A percentile compares a stretch with the other conserved stretches of the same genome.
Conservation (phyloP, 2,113 vertebrate genomes). For the Sphyrna mokarran region DNA sequence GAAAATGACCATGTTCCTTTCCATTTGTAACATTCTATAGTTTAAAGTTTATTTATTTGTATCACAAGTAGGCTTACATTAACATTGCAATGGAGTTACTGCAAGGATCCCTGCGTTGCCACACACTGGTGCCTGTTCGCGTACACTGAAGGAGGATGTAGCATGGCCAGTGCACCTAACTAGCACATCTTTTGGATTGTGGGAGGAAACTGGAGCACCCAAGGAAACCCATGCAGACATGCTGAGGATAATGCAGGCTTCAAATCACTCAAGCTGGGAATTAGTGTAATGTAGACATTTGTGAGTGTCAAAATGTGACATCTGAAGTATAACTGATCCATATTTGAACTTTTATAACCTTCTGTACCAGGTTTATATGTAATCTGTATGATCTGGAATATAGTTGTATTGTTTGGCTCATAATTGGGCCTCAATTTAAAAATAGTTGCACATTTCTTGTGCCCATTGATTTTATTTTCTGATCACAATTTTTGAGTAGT, state of each 20-base stretch:
- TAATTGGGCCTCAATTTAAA: background rate
- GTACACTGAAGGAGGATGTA: no score
- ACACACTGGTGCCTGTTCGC: no score
- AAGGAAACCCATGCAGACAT: no score
- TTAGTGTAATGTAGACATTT: background rate
- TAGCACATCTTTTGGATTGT: no score
- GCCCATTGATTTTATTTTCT: background rate
- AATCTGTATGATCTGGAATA: background rate
- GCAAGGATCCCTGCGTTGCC: no score
- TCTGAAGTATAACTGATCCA: background rate
- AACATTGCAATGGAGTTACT: no score
- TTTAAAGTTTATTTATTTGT: no score
- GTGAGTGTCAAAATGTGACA: background rate
- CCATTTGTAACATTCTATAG: background rate
- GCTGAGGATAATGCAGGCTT: no score
- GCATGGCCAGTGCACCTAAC: no score
- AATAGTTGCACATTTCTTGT: background rate
- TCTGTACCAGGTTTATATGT: background rate
- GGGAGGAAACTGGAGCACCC: no score
- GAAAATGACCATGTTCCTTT: background rate
- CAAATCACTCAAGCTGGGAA: no score
- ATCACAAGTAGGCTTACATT: no score
- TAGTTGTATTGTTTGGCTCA: background rate
- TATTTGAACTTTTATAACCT: background rate
- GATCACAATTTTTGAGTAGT: background rate